Percentiles rank a stretch among this genome's conserved stretches.
Evolutionary conservation across 2,113 vertebrate species (phyloP).

Genomic region (Xenopus laevis): DNA sequence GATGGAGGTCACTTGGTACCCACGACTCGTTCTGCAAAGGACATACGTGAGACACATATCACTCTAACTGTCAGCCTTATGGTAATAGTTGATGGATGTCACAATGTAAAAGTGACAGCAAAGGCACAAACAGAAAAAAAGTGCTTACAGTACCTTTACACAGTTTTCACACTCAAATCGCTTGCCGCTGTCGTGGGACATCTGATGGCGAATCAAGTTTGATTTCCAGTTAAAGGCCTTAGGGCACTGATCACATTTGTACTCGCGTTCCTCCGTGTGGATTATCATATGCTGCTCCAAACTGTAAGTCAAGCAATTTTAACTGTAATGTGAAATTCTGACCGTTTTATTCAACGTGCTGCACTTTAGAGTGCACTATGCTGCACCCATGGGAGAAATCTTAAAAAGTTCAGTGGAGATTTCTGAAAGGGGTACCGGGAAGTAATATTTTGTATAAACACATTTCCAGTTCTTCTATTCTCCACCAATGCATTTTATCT

Average conservation of each 20-base stretch:
- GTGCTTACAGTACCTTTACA: conserved; percentile 80
- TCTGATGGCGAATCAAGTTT: conserved; percentile 98
- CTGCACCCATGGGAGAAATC: no score
- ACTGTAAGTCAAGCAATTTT: conserved; percentile 60
- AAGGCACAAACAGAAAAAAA: not conserved
- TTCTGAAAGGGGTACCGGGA: no score
- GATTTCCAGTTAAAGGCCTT: conserved; percentile 99
- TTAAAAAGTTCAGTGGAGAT: no score
- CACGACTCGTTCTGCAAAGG: conserved; percentile 43
- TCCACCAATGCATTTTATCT: no score
- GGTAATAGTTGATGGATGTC: conserved; percentile 24
- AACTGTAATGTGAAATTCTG: not conserved
- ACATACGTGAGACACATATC: conserved; percentile 41
- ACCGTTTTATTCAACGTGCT: no score
- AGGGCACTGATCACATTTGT: conserved; percentile 98
- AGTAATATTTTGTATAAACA: no score
- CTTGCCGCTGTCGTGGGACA: conserved; percentile 98
- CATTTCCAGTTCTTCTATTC: no score
- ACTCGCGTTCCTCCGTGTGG: conserved; percentile 94
- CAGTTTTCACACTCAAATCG: conserved; percentile 99
- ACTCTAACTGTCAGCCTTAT: conserved; percentile 27
- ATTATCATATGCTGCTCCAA: conserved; percentile 97
- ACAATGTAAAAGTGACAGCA: conserved; percentile 6
- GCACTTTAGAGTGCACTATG: no score
- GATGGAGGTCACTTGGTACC: conserved; percentile 41